Percentiles rank a stretch among this genome's conserved stretches.
These are phyloP conservation scores for Bolborhynchus lineola DNA, from an alignment of 2,113 vertebrate species.

Conservation along the genomic window DNA sequence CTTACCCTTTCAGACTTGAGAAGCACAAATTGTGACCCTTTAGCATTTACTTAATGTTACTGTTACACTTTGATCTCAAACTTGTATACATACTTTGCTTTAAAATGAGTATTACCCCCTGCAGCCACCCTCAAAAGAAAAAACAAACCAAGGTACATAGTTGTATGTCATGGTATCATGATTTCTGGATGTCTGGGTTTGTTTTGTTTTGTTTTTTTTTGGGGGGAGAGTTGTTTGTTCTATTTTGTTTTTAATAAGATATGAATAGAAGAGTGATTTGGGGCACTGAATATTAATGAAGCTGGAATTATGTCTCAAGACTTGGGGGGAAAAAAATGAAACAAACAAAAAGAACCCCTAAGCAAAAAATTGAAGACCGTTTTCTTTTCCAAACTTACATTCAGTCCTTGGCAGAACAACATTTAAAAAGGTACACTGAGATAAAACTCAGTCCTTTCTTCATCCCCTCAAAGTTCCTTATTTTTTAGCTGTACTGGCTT, in stretches of 20 bases:
- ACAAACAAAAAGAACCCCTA: neutral
- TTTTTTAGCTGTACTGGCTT: neutral
- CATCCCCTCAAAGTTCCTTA: neutral
- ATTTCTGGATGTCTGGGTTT: neutral
- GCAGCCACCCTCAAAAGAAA: neutral
- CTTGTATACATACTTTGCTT: fast-evolving
- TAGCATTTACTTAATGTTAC: neutral
- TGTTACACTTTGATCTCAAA: neutral
- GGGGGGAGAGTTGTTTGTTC: neutral
- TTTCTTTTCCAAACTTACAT: neutral
- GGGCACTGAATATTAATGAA: neutral
- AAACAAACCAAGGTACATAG: neutral
- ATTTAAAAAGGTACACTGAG: neutral
- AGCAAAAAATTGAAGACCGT: neutral
- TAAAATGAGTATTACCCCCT: neutral
- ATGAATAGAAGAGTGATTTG: neutral
- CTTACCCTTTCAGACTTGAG: neutral
- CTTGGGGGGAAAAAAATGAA: neutral
- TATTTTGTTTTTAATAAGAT: neutral
- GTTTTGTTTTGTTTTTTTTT: neutral
- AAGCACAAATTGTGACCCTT: neutral
- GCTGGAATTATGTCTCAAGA: neutral
- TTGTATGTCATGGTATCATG: neutral
- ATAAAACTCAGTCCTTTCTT: neutral
- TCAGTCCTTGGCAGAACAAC: neutral